Conservation (phyloP, 2,797 vertebrate genomes). For the Anabacerthia variegaticeps region DNA sequence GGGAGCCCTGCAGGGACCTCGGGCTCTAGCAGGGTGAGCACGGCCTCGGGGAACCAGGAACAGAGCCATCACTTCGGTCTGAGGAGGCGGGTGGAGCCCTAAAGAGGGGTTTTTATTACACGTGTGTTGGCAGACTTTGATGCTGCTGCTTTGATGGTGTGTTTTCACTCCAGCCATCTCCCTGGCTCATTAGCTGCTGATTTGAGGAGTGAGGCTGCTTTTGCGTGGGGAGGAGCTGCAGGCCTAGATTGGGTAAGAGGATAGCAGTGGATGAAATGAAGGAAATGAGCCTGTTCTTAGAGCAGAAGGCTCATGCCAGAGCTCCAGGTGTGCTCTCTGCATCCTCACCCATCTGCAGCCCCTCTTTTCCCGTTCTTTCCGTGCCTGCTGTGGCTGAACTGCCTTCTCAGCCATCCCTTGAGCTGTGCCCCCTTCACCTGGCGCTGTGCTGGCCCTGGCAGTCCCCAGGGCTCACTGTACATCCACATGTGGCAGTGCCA, state of each 20-base stretch:
- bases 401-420: neutral
- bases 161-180: neutral
- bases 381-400: neutral
- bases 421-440: neutral
- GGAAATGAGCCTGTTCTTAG: neutral
- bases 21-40: neutral
- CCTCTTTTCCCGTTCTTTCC: neutral
- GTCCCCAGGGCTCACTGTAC: rapidly evolving
- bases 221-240: neutral
- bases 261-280: neutral
- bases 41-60: neutral
- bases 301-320: neutral
- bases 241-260: neutral
- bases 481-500: rapidly evolving
- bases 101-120: neutral
- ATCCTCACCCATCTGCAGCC: neutral
- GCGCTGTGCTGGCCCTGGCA: rapidly evolving
- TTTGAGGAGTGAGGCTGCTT: neutral
- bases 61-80: neutral
- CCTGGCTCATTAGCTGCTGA: constrained; percentile 8
- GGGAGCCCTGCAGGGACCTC: neutral
- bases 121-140: neutral
- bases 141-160: neutral
- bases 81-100: neutral
- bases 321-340: neutral